Base-by-base conservation (phyloP, 1,140 invertebrate genomes). In the Nylanderia fulva region DNA sequence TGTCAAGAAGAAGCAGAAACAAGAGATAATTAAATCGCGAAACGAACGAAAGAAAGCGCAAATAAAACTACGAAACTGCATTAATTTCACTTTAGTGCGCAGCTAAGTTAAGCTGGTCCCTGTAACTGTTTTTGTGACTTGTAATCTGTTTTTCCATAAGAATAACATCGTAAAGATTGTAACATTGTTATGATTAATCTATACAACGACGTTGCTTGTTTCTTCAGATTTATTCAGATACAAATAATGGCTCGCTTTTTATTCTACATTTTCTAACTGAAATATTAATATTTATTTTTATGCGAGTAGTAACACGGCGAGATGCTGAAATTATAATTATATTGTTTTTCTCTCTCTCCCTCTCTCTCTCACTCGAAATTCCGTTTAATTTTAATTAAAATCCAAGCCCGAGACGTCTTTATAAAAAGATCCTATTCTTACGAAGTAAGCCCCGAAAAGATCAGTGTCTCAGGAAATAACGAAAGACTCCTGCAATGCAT, bases 11-110 rank as follows among this genome's bases (percentile, higher is more conserved):
- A 15, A 36, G 24, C 52, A 1, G 33, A 18, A 21, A 48, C 18
- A 42, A 54, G 77, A 71, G 66, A 36, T 82, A 82, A 82, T 82
- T 82, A 82, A 82, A 71, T 82, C 56, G 52, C 66, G 52, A 64
- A 64, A 77, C 58, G 39, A 82, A 71, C 36, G 52, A 82, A 82
- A 82, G 66, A 72, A 82, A 82, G 66, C 52, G 66, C 54, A 58
- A 82, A 82, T 71, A 71, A 82, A 42, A 71, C 66, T 72, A 33
- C 77, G 33, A 71, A 71, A 58, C 36, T 58, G 66, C 27, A 71
- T 82, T 72, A 72, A 72, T 82, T 82, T 36, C 54, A 27, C 66
- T 72, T 72, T 58, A 42, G 52, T 58, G 77, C 77, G 52, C 54
- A 33, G 52, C 52, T 56, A 72, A 71, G 52, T 82, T 82, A 82